Conservation (phyloP, 2,113 vertebrate species). For the Malurus alboscapulatus region DNA sequence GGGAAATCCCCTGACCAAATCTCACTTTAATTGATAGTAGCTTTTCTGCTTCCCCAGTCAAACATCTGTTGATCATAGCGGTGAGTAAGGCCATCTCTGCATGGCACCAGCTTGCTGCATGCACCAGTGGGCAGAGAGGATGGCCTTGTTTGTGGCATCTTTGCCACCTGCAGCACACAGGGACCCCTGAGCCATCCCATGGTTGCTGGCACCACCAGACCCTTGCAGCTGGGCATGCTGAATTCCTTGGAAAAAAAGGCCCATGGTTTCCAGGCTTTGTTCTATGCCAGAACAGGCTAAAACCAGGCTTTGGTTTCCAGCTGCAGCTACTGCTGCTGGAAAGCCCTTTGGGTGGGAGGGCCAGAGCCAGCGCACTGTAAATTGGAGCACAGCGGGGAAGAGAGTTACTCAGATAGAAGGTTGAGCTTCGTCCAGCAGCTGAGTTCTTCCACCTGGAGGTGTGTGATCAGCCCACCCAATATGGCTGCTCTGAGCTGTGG, state of each 20-base stretch:
- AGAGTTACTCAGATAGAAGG: too few species aligned
- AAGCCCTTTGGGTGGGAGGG: not conserved
- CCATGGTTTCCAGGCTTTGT: too few species aligned
- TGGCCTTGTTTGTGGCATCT: not conserved
- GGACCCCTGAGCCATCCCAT: fast-evolving
- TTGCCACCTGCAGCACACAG: not conserved
- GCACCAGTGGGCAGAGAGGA: not conserved
- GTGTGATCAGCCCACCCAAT: not conserved
- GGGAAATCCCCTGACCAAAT: not conserved
- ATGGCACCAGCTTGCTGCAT: too few species aligned
- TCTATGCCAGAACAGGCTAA: too few species aligned
- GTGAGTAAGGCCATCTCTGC: fast-evolving
- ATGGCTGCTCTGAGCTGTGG: not conserved
- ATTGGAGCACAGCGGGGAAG: fast-evolving
- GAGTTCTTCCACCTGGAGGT: not conserved
- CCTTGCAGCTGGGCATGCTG: not conserved
- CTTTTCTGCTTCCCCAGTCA: not conserved
- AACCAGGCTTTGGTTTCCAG: not conserved
- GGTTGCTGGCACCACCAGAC: fast-evolving
- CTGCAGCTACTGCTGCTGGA: not conserved
- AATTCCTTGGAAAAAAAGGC: not conserved
- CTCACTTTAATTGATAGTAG: too few species aligned
- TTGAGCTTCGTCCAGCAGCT: not conserved
- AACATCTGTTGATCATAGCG: fast-evolving
- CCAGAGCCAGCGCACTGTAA: not conserved